Percentiles rank a stretch among this genome's conserved stretches.
Conservation (phyloP, 1,140 invertebrate genomes). For the Cotesia glomerata region DNA sequence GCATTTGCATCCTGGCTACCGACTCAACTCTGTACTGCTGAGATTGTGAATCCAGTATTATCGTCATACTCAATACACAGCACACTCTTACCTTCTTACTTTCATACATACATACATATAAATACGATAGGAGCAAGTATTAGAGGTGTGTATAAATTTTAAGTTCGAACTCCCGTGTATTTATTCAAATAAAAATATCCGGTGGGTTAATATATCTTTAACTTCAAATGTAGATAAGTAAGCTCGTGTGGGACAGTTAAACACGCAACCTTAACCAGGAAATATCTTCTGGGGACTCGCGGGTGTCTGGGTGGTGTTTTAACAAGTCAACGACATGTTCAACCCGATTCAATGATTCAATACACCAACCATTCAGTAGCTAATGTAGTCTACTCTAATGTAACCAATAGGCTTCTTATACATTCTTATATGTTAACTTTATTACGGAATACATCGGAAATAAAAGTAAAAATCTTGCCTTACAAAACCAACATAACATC, state of each 20-base stretch:
- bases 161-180: no score
- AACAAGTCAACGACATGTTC: conserved; percentile 3
- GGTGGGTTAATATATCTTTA: background rate
- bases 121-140: no score
- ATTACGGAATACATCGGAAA: no score
- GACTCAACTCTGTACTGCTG: background rate
- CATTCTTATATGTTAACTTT: no score
- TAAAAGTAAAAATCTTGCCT: no score
- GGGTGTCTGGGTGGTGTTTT: background rate
- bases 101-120: background rate
- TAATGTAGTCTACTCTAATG: background rate
- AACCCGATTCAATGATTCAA: no score
- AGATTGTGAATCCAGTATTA: conserved; percentile 16
- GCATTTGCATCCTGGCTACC: conserved; percentile 30
- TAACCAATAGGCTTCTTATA: no score
- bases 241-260: background rate
- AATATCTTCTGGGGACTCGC: no score
- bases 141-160: background rate
- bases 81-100: background rate
- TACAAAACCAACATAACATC: no score
- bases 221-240: background rate
- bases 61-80: background rate
- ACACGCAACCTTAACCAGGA: conserved; percentile 2
- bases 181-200: no score
- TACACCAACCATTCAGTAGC: background rate